phyloP scores from a whole-genome alignment of 2,888 invertebrate species.

The Microctonus aethiopoides region DNA sequence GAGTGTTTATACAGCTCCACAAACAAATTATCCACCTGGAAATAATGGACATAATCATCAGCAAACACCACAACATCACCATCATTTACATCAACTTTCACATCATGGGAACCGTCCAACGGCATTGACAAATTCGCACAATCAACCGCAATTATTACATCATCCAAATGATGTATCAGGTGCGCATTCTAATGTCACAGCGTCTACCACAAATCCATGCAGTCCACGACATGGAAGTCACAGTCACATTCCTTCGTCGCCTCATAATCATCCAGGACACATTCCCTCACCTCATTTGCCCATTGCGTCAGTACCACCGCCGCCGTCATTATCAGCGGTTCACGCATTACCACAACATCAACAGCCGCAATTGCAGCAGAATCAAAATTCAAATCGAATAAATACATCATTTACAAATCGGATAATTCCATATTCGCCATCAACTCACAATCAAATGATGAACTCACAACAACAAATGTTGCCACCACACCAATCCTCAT shows the following conservation, averaged over 20 bases:
- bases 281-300: slow-evolving; percentile 58
- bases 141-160: slow-evolving; percentile 32
- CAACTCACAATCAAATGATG: slow-evolving; percentile 39
- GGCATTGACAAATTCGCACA: slow-evolving; percentile 37
- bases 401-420: slow-evolving; percentile 42
- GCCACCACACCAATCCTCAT: slow-evolving; percentile 6
- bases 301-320: slow-evolving; percentile 39
- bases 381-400: slow-evolving; percentile 55
- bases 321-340: slow-evolving; percentile 28
- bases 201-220: slow-evolving; percentile 50
- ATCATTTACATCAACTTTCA: slow-evolving; percentile 37
- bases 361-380: slow-evolving; percentile 49
- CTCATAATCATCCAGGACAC: slow-evolving; percentile 57
- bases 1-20: slow-evolving; percentile 36
- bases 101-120: slow-evolving; percentile 31
- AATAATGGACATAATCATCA: slow-evolving; percentile 39
- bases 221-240: slow-evolving; percentile 52
- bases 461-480: slow-evolving; percentile 51
- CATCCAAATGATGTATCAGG: slow-evolving; percentile 36
- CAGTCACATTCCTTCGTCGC: slow-evolving; percentile 61
- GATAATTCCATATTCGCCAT: slow-evolving; percentile 40
- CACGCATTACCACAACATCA: slow-evolving; percentile 50
- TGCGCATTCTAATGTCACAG: slow-evolving; percentile 34
- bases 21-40: slow-evolving; percentile 36
- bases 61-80: slow-evolving; percentile 29